Conservation (phyloP, 2,113 vertebrate genomes). For the Aphyosemion australe region DNA sequence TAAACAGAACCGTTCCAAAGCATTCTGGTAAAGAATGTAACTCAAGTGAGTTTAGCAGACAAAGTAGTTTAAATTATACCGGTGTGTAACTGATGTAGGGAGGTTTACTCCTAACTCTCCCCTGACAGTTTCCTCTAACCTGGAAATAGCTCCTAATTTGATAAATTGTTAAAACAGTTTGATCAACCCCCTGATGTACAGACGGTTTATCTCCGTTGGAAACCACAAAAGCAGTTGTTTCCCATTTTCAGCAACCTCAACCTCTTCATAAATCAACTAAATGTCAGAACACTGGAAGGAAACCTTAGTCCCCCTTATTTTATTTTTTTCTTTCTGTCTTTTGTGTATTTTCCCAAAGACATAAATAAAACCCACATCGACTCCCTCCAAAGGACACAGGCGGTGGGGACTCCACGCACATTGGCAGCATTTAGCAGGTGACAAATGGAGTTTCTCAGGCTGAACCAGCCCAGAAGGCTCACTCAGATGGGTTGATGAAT, state of each 20-base stretch:
- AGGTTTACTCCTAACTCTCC: neutral
- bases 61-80: neutral
- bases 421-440: slow-evolving; percentile 72
- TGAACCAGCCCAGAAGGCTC: slow-evolving; percentile 70
- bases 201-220: neutral
- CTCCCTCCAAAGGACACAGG: slow-evolving; percentile 46
- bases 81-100: slow-evolving; percentile 7
- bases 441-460: slow-evolving; percentile 73
- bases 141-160: neutral
- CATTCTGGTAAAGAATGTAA: no score
- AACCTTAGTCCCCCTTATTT: slow-evolving; percentile 3
- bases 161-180: slow-evolving; percentile 2
- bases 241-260: neutral
- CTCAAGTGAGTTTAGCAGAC: no score
- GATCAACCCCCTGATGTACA: neutral
- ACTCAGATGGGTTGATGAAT: slow-evolving; percentile 92
- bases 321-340: neutral
- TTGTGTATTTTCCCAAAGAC: slow-evolving; percentile 42
- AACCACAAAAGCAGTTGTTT: neutral
- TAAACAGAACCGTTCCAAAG: no score
- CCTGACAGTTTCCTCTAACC: neutral
- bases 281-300: slow-evolving; percentile 4
- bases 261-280: slow-evolving; percentile 1
- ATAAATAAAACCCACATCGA: slow-evolving; percentile 62
- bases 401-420: slow-evolving; percentile 49